Conservation (phyloP, 1,140 invertebrate genomes). For the Sycophaga agraensis region DNA sequence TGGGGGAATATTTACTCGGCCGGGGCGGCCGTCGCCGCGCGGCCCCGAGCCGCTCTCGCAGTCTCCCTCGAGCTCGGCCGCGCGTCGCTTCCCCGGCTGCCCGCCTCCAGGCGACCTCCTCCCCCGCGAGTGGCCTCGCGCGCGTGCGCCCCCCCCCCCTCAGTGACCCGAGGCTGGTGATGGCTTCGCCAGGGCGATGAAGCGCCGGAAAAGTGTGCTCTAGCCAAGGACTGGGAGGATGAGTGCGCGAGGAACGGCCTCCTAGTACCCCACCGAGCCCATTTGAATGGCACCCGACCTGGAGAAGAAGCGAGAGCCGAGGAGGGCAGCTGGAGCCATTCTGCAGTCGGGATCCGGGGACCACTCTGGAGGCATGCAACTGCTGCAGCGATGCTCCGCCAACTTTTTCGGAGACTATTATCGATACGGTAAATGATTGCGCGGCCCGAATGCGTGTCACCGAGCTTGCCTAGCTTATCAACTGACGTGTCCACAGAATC, state of each 20-base stretch:
- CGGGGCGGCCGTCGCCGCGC: not conserved
- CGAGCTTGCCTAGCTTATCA: too few relatives aligned
- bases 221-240: not conserved
- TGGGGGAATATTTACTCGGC: constrained; percentile 24
- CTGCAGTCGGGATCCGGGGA: not conserved
- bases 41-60: not conserved
- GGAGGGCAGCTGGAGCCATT: not conserved
- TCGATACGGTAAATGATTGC: constrained; percentile 33
- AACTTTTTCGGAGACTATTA: constrained; percentile 35
- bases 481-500: too few relatives aligned
- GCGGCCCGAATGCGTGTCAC: too few relatives aligned
- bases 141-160: not conserved
- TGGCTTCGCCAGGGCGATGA: not conserved
- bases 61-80: constrained; percentile 10
- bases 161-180: too few relatives aligned
- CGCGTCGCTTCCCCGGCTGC: not conserved
- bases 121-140: too few relatives aligned
- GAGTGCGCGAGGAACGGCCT: not conserved
- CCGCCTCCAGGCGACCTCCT: too few relatives aligned
- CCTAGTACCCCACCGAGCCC: not conserved
- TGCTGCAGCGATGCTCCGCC: constrained; percentile 34
- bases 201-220: constrained; percentile 9
- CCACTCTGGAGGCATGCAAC: constrained; percentile 35
- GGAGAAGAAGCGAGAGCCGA: constrained; percentile 40
- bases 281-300: constrained; percentile 50